These are phyloP conservation scores for Tanytarsus gracilentus DNA, from an alignment of 2,888 invertebrate species.

Conservation along the genomic window DNA sequence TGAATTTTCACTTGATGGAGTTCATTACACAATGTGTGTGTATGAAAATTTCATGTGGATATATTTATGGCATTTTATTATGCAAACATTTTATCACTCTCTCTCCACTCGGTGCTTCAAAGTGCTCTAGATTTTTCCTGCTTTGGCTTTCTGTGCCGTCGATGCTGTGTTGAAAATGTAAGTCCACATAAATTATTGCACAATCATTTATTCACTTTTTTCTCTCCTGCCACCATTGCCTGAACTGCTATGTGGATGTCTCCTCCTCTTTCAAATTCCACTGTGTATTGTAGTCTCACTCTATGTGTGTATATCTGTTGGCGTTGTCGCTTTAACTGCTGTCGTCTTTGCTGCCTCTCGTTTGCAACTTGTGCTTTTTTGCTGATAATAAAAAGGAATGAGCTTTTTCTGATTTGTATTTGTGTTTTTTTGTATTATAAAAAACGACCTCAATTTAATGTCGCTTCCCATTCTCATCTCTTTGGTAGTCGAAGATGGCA, in stretches of 20 bases:
- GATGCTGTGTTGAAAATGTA: constrained; percentile 15
- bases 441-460: constrained; percentile 27
- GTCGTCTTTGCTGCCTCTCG: neutral
- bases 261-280: neutral
- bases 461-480: constrained; percentile 4
- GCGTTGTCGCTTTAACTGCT: too few species aligned
- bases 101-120: neutral
- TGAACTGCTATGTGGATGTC: neutral
- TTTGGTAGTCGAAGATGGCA: neutral
- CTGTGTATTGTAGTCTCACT: neutral
- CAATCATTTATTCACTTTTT: constrained; percentile 21
- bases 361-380: constrained; percentile 7
- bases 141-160: neutral
- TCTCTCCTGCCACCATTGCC: neutral
- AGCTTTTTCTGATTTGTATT: too few species aligned
- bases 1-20: neutral
- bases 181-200: constrained; percentile 26
- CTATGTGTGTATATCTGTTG: neutral
- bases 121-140: neutral
- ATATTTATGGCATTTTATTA: neutral
- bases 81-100: constrained; percentile 3
- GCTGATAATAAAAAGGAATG: constrained; percentile 25
- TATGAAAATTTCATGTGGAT: neutral
- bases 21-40: constrained; percentile 3
- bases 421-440: constrained; percentile 26